Conservation (phyloP, 2,113 vertebrate species). For the Ardeotis arabs region DNA sequence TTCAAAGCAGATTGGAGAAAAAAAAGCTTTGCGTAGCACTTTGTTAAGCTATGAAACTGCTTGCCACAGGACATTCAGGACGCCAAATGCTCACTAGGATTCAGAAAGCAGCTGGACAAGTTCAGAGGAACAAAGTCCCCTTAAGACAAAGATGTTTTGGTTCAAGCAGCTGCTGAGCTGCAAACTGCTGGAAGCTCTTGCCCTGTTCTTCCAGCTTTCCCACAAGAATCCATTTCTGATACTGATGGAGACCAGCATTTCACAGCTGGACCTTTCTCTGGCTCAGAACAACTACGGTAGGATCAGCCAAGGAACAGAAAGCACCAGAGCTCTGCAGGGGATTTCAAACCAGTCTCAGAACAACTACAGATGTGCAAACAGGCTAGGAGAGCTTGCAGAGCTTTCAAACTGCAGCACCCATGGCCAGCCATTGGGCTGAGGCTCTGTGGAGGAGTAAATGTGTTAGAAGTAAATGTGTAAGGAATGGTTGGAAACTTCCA, state of each 20-base stretch:
- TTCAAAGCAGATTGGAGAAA: background rate
- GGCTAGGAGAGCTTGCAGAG: background rate
- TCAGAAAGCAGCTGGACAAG: background rate
- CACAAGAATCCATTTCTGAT: background rate
- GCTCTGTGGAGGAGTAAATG: background rate
- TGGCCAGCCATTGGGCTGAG: background rate
- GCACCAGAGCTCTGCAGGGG: background rate
- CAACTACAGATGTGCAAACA: background rate
- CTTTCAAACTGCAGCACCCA: background rate
- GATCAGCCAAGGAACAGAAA: background rate
- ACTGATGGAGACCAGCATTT: background rate
- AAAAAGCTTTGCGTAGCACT: background rate
- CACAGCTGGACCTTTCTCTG: background rate
- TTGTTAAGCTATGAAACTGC: background rate
- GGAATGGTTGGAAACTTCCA: background rate
- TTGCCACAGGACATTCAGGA: background rate
- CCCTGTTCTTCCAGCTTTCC: background rate
- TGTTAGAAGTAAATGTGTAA: background rate
- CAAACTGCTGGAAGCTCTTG: background rate
- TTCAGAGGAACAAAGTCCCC: background rate
- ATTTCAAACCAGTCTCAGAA: background rate
- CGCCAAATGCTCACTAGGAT: background rate
- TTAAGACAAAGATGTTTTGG: background rate
- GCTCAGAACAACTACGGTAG: background rate
- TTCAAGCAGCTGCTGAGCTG: background rate